Evolutionary conservation across 2,113 vertebrate genomes (phyloP).

Genomic region (Nothocercus julius): DNA sequence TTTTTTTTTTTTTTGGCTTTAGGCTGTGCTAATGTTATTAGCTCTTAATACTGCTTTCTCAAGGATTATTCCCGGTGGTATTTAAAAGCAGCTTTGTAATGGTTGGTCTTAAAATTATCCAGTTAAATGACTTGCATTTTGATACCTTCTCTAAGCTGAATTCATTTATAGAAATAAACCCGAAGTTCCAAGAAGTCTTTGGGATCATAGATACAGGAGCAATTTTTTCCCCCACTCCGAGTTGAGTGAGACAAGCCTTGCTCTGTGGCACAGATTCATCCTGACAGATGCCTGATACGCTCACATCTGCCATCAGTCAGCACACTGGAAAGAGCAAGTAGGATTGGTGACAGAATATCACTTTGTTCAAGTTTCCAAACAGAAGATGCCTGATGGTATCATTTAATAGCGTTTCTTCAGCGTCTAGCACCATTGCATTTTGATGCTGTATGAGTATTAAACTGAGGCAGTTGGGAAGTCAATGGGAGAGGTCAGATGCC

Average conservation of each 20-base stretch:
- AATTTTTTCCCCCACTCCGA: background rate
- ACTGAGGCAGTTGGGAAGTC: constrained; percentile 24
- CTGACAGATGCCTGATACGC: constrained; percentile 25
- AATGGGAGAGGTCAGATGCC: constrained; percentile 46
- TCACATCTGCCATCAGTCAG: constrained; percentile 41
- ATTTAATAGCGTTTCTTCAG: background rate
- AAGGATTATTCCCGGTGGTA: constrained; percentile 30
- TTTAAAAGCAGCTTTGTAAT: constrained; percentile 46
- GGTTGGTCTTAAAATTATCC: constrained; percentile 33
- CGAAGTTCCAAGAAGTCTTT: background rate
- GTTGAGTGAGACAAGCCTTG: background rate
- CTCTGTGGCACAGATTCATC: constrained; percentile 5
- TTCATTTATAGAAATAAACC: background rate
- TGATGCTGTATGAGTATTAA: constrained; percentile 16
- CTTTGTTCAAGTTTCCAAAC: constrained; percentile 48
- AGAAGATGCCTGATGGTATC: background rate
- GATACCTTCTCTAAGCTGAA: constrained; percentile 11
- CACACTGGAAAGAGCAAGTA: background rate
- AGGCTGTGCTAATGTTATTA: constrained; percentile 17
- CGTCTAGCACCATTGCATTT: background rate
- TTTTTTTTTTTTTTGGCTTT: constrained; percentile 16
- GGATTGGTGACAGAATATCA: constrained; percentile 20
- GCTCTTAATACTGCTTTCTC: constrained; percentile 15
- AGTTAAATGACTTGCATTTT: constrained; percentile 27
- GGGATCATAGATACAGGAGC: background rate